Conservation (phyloP, 2,113 vertebrate genomes). For the Xiphorhynchus elegans region DNA sequence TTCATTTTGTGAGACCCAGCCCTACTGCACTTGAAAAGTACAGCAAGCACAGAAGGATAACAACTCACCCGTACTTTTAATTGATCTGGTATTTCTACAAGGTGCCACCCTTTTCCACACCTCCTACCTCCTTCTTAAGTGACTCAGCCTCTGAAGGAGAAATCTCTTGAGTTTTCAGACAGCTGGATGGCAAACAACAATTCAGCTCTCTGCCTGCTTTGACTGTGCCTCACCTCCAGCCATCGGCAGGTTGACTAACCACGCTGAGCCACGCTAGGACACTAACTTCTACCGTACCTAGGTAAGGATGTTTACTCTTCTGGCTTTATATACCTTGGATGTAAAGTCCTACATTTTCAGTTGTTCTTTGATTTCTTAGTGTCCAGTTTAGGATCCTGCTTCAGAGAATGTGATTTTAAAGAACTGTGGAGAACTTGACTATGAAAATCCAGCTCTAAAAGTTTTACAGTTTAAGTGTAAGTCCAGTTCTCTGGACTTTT, state of each 20-base stretch:
- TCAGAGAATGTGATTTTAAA: neutral
- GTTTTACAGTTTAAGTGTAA: neutral
- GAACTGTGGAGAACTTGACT: neutral
- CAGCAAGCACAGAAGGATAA: constrained; percentile 21
- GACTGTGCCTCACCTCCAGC: neutral
- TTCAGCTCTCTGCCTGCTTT: constrained; percentile 4
- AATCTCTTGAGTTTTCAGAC: constrained; percentile 60
- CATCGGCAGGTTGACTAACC: neutral
- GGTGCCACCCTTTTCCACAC: constrained; percentile 86
- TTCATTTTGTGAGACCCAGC: neutral
- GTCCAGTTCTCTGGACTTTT: neutral
- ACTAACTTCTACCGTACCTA: neutral
- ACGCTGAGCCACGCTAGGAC: neutral
- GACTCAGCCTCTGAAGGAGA: constrained; percentile 73
- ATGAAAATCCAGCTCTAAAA: neutral
- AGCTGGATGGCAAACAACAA: constrained; percentile 41
- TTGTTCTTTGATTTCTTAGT: neutral
- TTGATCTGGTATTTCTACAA: constrained; percentile 75
- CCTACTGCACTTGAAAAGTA: constrained; percentile 39
- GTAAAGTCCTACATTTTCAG: neutral
- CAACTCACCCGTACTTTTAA: constrained; percentile 51
- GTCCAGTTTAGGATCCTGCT: neutral
- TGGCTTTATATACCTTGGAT: neutral
- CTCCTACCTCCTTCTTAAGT: constrained; percentile 79
- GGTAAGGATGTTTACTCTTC: constrained; percentile 57